Evolutionary conservation across 2,113 vertebrate species (phyloP).

Genomic region (Ancistrus triradiatus): DNA sequence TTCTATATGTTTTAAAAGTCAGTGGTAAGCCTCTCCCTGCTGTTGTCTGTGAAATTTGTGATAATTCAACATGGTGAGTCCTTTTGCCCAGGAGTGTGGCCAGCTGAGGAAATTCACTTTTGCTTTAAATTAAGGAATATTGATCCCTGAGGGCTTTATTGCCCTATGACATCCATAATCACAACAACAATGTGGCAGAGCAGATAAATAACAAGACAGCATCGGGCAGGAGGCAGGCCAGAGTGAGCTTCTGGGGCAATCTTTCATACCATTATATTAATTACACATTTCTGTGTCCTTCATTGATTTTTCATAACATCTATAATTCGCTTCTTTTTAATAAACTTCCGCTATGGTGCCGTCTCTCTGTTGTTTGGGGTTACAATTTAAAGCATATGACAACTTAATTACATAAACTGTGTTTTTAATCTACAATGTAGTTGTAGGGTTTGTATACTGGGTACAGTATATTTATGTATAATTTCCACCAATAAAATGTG

Average conservation of each 20-base stretch:
- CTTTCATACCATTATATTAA: constrained; percentile 67
- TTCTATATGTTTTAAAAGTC: neutral
- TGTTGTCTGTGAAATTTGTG: constrained; percentile 60
- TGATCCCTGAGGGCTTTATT: constrained; percentile 72
- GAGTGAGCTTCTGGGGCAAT: constrained; percentile 56
- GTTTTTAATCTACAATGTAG: too few species aligned
- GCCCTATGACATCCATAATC: constrained; percentile 79
- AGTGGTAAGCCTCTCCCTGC: constrained; percentile 48
- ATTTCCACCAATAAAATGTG: too few species aligned
- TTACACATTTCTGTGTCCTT: constrained; percentile 61
- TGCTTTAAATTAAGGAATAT: constrained; percentile 79
- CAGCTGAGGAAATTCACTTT: constrained; percentile 75
- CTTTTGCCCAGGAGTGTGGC: constrained; percentile 63
- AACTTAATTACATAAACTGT: too few species aligned
- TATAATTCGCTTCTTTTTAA: constrained; percentile 59
- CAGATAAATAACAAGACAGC: constrained; percentile 68
- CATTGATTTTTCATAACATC: constrained; percentile 67
- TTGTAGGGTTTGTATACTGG: too few species aligned
- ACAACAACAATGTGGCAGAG: constrained; percentile 72
- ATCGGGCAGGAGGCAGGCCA: constrained; percentile 51
- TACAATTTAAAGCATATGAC: too few species aligned
- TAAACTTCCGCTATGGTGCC: constrained; percentile 57
- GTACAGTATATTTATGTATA: too few species aligned
- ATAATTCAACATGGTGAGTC: constrained; percentile 63
- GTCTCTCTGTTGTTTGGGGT: too few species aligned